Evolutionary conservation across 2,113 vertebrate genomes (phyloP).

Genomic region (Xenopus borealis): DNA sequence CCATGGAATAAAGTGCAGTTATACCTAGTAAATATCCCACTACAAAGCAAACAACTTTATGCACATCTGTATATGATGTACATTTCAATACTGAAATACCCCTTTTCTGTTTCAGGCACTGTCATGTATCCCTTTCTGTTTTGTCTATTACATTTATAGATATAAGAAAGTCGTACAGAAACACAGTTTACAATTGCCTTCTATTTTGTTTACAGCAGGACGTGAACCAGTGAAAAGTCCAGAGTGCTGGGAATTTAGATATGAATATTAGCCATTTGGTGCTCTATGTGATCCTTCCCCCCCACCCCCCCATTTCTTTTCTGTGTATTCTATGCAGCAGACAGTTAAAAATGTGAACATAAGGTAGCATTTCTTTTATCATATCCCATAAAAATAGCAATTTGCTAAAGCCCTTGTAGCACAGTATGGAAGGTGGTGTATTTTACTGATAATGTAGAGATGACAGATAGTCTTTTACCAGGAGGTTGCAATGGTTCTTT

Average conservation of each 20-base stretch:
- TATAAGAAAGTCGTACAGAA: too few relatives aligned
- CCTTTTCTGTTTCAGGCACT: neutral
- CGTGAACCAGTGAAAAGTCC: neutral
- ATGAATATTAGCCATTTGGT: slow-evolving; percentile 49
- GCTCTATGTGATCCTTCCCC: neutral
- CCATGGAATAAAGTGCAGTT: too few relatives aligned
- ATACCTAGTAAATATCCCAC: neutral
- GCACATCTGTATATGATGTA: neutral
- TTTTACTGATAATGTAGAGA: slow-evolving; percentile 90
- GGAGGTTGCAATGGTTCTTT: slow-evolving; percentile 81
- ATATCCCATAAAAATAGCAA: slow-evolving; percentile 95
- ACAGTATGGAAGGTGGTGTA: slow-evolving; percentile 89
- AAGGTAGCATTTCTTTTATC: slow-evolving; percentile 95
- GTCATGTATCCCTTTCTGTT: neutral
- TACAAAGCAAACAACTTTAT: neutral
- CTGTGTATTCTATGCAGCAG: slow-evolving; percentile 65
- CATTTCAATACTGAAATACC: neutral
- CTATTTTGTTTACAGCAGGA: neutral
- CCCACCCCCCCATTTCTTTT: slow-evolving; percentile 34
- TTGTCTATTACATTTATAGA: too few relatives aligned
- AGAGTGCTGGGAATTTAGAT: slow-evolving; percentile 20
- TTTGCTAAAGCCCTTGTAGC: slow-evolving; percentile 91
- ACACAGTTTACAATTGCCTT: too few relatives aligned
- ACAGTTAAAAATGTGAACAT: slow-evolving; percentile 90
- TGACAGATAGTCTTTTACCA: slow-evolving; percentile 89